Evolutionary conservation across 2,113 vertebrate genomes (phyloP), one percentile per base, ranked within the genome.

Genomic region (Syngnathoides biaculeatus): DNA sequence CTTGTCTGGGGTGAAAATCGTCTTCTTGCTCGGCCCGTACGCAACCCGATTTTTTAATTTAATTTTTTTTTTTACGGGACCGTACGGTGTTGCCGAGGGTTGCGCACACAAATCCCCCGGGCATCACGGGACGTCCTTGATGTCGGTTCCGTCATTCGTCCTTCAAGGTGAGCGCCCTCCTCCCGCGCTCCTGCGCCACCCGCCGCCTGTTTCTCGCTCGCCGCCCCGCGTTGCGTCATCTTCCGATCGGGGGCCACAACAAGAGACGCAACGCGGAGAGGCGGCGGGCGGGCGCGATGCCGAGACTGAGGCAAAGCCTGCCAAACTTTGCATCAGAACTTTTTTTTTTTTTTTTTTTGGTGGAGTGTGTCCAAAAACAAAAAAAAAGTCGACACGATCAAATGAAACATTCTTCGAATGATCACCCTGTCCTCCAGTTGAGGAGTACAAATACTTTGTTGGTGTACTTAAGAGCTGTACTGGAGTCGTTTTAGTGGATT

Each of bases 211-310:
- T 91, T 90, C 90, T 79, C 67, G 53, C 83, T 90, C 84, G 76
- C 75, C 77, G 75, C 73, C 77, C 59, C 5, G 74, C 73, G 78
- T 91, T 91, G 88, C 91, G 84, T 92, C 90, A 92, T 89, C 83
- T 84, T 82, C 82, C 80, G 88, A 90, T 89, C 84, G 78, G 75
- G 75, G 74, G 84, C 82, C 88, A 90, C 88, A 88, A 90, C 87
- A 86, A 84, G 67, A 87, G 81, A 64, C 80, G 53, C 8, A 61
- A 58, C 69, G 43, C 22, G 75, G 77, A 65, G 50, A 77, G 77
- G 77, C 75, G 73, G 79, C 68, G 1, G 57, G 74, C n/a, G n/a
- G n/a, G n/a, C n/a, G n/a, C n/a, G n/a, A 48, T 79, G 66, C 84
- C 0, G 0, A 22, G 52, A 78, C 71, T 86, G 84, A 85, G 78